Conservation (phyloP, 2,113 vertebrate species). For the Tragelaphus strepsiceros region DNA sequence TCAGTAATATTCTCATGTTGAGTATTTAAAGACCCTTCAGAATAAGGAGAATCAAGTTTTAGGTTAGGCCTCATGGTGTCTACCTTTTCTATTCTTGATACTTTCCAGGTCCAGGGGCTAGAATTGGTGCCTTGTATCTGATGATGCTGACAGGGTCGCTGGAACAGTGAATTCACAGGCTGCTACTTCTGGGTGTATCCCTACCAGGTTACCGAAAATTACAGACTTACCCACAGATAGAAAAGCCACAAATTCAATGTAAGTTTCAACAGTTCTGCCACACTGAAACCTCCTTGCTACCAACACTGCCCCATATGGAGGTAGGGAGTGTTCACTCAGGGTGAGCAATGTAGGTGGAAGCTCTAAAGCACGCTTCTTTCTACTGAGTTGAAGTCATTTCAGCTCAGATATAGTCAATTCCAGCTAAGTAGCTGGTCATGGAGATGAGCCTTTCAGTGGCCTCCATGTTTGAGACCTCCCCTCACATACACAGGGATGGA, state of each 20-base stretch:
- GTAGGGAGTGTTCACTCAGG: not conserved
- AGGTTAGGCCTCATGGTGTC: slow-evolving; percentile 91
- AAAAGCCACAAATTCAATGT: not conserved
- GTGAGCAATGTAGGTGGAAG: not conserved
- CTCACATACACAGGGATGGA: not conserved
- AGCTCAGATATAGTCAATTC: not conserved
- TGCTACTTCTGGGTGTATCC: not conserved
- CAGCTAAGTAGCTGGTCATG: not conserved
- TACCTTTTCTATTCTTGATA: slow-evolving; percentile 90
- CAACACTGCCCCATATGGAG: not conserved
- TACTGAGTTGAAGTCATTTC: not conserved
- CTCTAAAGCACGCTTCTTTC: not conserved
- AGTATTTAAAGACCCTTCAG: slow-evolving; percentile 80
- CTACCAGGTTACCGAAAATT: not conserved
- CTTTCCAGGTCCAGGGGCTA: slow-evolving; percentile 90
- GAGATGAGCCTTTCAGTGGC: not conserved
- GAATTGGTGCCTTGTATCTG: not conserved
- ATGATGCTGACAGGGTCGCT: not conserved
- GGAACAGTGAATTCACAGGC: not conserved
- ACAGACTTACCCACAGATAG: not conserved
- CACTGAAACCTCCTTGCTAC: not conserved
- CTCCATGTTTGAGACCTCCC: not conserved
- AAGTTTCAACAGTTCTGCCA: not conserved
- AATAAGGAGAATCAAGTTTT: slow-evolving; percentile 91
- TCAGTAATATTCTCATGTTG: slow-evolving; percentile 89